phyloP scores from a whole-genome alignment of 2,888 invertebrate genomes.

The Monoplex corrugatus region DNA sequence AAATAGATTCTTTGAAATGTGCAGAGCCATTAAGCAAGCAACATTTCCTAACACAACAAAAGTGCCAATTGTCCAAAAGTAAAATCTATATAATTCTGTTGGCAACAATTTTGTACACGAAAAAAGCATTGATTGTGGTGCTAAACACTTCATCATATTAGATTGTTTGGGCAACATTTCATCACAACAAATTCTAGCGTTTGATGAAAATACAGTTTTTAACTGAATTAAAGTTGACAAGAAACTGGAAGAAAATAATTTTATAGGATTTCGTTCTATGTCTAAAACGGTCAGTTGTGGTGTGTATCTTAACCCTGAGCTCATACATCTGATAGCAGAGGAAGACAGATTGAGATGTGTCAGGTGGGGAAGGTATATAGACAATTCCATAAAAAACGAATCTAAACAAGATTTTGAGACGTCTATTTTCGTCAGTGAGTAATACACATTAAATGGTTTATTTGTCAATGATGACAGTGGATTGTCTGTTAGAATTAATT shows the following conservation, averaged over 20 bases:
- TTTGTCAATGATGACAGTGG: not conserved
- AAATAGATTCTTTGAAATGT: not conserved
- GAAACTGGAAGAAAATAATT: not conserved
- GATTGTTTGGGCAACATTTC: not conserved
- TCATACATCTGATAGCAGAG: not conserved
- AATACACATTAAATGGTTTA: not conserved
- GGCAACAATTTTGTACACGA: not conserved
- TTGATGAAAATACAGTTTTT: not conserved
- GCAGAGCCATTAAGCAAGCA: not conserved
- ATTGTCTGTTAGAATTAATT: not conserved
- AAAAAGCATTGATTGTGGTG: not conserved
- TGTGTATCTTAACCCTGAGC: not conserved
- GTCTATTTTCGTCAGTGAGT: not conserved
- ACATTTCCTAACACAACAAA: not conserved
- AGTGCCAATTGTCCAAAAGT: not conserved
- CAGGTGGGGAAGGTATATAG: not conserved
- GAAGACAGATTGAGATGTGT: not conserved
- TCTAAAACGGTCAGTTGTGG: not conserved
- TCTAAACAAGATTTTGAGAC: not conserved
- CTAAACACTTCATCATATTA: not conserved
- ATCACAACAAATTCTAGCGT: slow-evolving; percentile 2
- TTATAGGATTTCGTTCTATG: not conserved
- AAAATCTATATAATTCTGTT: not conserved
- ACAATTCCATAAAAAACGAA: not conserved
- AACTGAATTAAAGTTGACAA: not conserved